Conservation (phyloP, 2,888 invertebrate species). For the Itoplectis maculator region DNA sequence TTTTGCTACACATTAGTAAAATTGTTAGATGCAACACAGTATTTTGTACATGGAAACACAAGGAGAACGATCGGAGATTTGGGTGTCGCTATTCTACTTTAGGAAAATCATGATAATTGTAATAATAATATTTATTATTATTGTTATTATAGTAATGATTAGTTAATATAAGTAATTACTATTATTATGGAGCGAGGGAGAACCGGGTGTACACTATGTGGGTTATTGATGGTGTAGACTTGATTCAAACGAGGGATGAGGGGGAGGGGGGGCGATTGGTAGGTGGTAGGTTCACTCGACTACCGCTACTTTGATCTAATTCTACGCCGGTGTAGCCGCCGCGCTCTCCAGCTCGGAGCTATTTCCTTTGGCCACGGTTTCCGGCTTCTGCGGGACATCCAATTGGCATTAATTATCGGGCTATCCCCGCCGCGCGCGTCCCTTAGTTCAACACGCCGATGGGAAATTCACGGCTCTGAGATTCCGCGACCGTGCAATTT, state of each 20-base stretch:
- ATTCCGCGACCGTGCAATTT: slow-evolving; percentile 3
- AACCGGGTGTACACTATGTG: slow-evolving; percentile 10
- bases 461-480: slow-evolving; percentile 27
- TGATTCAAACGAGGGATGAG: slow-evolving; percentile 43
- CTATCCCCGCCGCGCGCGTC: slow-evolving; percentile 41
- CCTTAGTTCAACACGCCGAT: slow-evolving; percentile 19
- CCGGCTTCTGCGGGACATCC: slow-evolving; percentile 63
- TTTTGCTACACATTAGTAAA: slow-evolving; percentile 6
- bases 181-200: slow-evolving; percentile 34
- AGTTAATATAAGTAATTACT: no score
- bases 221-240: slow-evolving; percentile 30
- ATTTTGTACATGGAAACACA: not conserved
- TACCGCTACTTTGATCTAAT: slow-evolving; percentile 66
- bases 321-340: slow-evolving; percentile 54
- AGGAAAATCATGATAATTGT: not conserved
- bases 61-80: slow-evolving; percentile 9
- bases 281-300: slow-evolving; percentile 46
- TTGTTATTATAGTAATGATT: slow-evolving; percentile 34
- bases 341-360: slow-evolving; percentile 47
- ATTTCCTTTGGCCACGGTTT: slow-evolving; percentile 67
- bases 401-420: slow-evolving; percentile 69
- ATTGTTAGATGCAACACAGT: not conserved
- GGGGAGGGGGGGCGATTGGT: no score
- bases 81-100: slow-evolving; percentile 25
- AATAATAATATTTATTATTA: slow-evolving; percentile 17